Conservation (phyloP, 2,888 invertebrate species). For the Glyphotaelius pellucidus region DNA sequence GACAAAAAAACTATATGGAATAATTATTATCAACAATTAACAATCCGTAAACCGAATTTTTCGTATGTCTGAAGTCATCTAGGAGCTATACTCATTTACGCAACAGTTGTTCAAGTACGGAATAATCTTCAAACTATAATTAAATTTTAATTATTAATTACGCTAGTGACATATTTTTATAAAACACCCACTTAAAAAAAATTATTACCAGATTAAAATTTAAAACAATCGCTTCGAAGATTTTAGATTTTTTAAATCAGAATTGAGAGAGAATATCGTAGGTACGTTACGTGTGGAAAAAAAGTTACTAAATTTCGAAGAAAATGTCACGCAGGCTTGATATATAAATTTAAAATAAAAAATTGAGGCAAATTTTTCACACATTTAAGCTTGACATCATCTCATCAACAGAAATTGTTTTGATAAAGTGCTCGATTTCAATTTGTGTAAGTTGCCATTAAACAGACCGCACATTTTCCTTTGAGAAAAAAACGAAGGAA, state of each 20-base stretch:
- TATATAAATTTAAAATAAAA: neutral
- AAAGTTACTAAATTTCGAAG: neutral
- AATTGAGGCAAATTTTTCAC: neutral
- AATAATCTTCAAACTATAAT: no score
- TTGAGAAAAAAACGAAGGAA: constrained; percentile 34
- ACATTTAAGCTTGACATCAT: constrained; percentile 19
- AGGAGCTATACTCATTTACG: no score
- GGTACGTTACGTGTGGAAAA: no score
- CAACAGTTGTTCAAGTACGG: no score
- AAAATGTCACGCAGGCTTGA: neutral
- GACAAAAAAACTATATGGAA: no score
- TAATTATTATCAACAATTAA: no score
- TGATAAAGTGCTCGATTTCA: constrained; percentile 20
- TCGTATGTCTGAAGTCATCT: no score
- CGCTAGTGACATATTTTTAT: no score
- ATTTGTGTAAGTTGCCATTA: constrained; percentile 24
- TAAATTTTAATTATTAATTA: no score
- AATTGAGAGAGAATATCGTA: neutral
- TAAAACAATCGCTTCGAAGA: neutral
- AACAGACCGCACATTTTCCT: constrained; percentile 51
- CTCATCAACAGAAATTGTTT: constrained; percentile 44
- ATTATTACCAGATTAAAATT: no score
- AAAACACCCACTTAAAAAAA: no score
- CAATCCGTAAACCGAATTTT: no score
- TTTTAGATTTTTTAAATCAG: neutral